Evolutionary conservation across 2,888 invertebrate genomes (phyloP).

Genomic region (Bibio marci): DNA sequence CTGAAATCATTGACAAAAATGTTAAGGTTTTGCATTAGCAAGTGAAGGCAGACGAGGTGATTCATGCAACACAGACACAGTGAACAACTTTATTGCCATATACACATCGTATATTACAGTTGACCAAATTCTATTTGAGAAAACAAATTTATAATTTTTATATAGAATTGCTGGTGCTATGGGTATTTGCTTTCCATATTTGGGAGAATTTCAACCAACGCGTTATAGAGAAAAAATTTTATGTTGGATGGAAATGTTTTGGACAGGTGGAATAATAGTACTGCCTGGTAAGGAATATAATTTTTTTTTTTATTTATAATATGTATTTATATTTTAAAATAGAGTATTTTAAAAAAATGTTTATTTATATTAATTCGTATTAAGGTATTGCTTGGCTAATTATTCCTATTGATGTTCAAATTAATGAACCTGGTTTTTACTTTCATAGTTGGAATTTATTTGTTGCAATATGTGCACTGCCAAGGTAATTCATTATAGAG

Average conservation of each 20-base stretch:
- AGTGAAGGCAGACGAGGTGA: too few relatives aligned
- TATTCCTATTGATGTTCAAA: constrained; percentile 49
- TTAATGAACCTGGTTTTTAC: constrained; percentile 38
- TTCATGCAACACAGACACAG: too few relatives aligned
- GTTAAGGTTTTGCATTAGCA: too few relatives aligned
- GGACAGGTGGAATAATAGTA: constrained; percentile 61
- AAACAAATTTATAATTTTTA: constrained; percentile 3
- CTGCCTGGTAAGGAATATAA: constrained; percentile 48
- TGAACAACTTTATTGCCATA: too few relatives aligned
- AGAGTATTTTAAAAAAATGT: too few relatives aligned
- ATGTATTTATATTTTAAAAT: too few relatives aligned
- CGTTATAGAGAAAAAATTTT: constrained; percentile 63
- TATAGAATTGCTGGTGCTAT: constrained; percentile 62
- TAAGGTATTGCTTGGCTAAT: constrained; percentile 64
- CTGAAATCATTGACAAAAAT: too few relatives aligned
- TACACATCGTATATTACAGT: too few relatives aligned
- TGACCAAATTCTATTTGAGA: not conserved
- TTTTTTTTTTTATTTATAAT: too few relatives aligned
- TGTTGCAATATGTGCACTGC: constrained; percentile 54
- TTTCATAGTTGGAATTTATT: constrained; percentile 72
- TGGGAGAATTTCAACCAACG: constrained; percentile 66
- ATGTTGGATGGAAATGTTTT: constrained; percentile 75
- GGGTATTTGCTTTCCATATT: constrained; percentile 67
- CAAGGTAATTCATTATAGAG: constrained; percentile 47
- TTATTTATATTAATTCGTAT: constrained; percentile 3